Conservation (phyloP, 2,113 vertebrate genomes). For the Actenoides lindsayi region DNA sequence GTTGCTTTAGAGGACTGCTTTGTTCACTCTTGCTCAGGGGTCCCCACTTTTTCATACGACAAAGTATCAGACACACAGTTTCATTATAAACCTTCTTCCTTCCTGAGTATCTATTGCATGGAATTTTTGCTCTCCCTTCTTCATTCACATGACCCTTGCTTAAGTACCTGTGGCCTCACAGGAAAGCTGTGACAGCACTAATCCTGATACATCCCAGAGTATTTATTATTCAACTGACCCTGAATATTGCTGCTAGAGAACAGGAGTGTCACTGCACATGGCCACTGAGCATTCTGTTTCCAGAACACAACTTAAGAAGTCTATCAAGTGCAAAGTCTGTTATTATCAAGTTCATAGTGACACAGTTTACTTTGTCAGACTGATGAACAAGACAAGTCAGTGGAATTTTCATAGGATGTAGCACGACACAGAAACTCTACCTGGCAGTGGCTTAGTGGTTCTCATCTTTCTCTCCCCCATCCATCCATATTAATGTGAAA, state of each 20-base stretch:
- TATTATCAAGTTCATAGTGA: not conserved
- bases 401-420: not conserved
- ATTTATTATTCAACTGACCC: not conserved
- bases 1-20: not conserved
- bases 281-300: not conserved
- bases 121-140: not conserved
- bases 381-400: not conserved
- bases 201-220: not conserved
- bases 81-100: not conserved
- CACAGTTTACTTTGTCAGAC: not conserved
- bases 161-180: not conserved
- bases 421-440: not conserved
- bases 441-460: not conserved
- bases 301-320: not conserved
- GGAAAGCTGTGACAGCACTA: not conserved
- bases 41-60: not conserved
- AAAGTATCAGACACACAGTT: not conserved
- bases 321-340: not conserved
- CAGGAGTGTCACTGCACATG: fast-evolving
- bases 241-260: not conserved
- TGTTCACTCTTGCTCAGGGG: not conserved
- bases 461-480: not conserved
- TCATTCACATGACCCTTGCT: fast-evolving
- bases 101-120: fast-evolving
- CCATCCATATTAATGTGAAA: not conserved